Conservation (phyloP, 2,888 invertebrate species). For the Dynastes tityus region DNA sequence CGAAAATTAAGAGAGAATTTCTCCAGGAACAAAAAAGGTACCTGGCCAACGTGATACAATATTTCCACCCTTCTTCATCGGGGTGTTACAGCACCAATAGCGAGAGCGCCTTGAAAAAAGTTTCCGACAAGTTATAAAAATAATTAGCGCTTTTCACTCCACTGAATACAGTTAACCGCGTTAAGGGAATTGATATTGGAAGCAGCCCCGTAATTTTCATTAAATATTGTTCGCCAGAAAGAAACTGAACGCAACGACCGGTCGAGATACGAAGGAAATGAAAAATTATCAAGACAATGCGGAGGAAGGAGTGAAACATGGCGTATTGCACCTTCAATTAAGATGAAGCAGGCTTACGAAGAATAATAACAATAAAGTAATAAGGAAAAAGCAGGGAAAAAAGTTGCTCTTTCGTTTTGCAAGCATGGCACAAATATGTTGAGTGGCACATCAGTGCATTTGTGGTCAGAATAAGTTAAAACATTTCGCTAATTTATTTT, state of each 20-base stretch:
- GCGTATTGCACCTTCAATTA: conserved; percentile 70
- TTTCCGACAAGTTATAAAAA: conserved; percentile 61
- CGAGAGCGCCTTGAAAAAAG: conserved; percentile 22
- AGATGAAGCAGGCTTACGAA: conserved; percentile 50
- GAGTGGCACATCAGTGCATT: too few species aligned
- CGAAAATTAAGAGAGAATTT: conserved; percentile 33
- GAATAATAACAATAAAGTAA: conserved; percentile 24
- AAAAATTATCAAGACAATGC: conserved; percentile 69
- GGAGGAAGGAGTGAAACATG: conserved; percentile 65
- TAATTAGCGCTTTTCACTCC: conserved; percentile 65
- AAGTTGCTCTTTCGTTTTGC: too few species aligned
- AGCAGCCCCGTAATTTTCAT: conserved; percentile 65
- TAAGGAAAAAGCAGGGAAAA: not conserved
- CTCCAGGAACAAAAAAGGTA: conserved; percentile 21
- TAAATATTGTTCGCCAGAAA: conserved; percentile 64
- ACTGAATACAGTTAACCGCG: conserved; percentile 62
- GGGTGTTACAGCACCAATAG: not conserved
- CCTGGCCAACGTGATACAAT: not conserved
- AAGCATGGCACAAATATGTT: too few species aligned
- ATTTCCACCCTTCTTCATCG: conserved; percentile 11
- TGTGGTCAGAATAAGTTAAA: too few species aligned
- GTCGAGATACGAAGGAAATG: conserved; percentile 60
- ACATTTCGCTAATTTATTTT: too few species aligned
- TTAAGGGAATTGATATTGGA: conserved; percentile 63
- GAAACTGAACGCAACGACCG: conserved; percentile 6